These are phyloP conservation scores for Melanophora roralis DNA, from an alignment of 2,888 invertebrate species.

Conservation along the genomic window DNA sequence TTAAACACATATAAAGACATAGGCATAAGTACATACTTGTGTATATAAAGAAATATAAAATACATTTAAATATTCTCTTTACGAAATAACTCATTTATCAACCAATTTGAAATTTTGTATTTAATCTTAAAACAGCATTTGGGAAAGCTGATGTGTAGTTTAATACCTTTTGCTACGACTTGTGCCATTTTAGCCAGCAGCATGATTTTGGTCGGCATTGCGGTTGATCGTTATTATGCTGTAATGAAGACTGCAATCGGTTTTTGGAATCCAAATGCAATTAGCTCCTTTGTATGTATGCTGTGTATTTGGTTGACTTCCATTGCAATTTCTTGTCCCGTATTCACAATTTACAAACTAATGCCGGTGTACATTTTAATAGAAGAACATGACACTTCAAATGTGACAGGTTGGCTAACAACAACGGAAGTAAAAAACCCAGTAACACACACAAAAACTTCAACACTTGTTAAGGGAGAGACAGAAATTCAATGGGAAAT, in stretches of 20 bases:
- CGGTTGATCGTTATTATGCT: slow-evolving; percentile 79
- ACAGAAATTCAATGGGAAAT: slow-evolving; percentile 27
- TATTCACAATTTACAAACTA: slow-evolving; percentile 74
- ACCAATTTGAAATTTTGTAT: background rate
- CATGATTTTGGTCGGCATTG: slow-evolving; percentile 79
- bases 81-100: no score
- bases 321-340: slow-evolving; percentile 77
- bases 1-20: background rate
- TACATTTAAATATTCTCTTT: no score
- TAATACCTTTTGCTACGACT: slow-evolving; percentile 79
- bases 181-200: slow-evolving; percentile 79
- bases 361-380: slow-evolving; percentile 68
- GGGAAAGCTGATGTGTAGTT: slow-evolving; percentile 78
- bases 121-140: slow-evolving; percentile 73
- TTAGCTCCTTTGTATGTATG: slow-evolving; percentile 72
- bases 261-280: slow-evolving; percentile 77
- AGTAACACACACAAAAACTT: background rate
- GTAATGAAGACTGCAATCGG: slow-evolving; percentile 76
- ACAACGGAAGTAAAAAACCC: background rate
- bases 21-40: background rate
- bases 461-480: background rate
- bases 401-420: slow-evolving; percentile 12
- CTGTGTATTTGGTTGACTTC: slow-evolving; percentile 76
- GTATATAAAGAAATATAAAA: no score
- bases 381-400: background rate